phyloP scores from a whole-genome alignment of 2,797 vertebrate species.

The Tadarida brasiliensis region DNA sequence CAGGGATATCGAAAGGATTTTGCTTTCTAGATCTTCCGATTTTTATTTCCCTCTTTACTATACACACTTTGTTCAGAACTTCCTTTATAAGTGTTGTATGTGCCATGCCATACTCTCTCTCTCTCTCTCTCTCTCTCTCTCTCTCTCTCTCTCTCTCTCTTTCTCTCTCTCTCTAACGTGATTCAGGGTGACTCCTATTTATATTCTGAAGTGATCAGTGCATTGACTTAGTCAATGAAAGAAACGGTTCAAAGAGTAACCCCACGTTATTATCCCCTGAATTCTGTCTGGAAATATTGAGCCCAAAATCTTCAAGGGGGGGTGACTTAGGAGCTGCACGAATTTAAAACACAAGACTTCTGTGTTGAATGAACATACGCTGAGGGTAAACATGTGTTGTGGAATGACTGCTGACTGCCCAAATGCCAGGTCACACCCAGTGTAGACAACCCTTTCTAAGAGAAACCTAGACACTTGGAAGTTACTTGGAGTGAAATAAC shows the following conservation, averaged over 20 bases:
- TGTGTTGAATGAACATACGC: background rate
- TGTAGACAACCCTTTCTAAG: background rate
- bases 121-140: no score
- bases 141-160: no score
- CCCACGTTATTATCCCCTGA: background rate
- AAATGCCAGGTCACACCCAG: background rate
- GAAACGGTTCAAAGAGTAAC: background rate
- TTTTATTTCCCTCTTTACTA: background rate
- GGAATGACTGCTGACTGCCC: background rate
- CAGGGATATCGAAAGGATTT: background rate
- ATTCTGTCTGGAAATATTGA: slow-evolving; percentile 11
- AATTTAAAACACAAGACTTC: slow-evolving; percentile 39
- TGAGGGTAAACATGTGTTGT: background rate
- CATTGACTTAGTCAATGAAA: background rate
- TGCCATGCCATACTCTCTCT: no score
- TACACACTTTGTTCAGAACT: background rate
- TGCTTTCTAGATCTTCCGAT: slow-evolving; percentile 40
- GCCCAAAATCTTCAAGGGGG: background rate
- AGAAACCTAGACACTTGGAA: background rate
- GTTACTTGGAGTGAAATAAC: background rate
- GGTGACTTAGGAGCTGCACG: background rate
- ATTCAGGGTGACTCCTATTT: background rate
- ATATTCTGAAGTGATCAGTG: background rate
- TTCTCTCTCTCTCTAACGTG: background rate
- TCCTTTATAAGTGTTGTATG: background rate